A percentile compares a stretch with the other conserved stretches of the same genome.
These are phyloP conservation scores for Notamacropus eugenii DNA, from an alignment of 2,797 vertebrate genomes.

Conservation along the genomic window DNA sequence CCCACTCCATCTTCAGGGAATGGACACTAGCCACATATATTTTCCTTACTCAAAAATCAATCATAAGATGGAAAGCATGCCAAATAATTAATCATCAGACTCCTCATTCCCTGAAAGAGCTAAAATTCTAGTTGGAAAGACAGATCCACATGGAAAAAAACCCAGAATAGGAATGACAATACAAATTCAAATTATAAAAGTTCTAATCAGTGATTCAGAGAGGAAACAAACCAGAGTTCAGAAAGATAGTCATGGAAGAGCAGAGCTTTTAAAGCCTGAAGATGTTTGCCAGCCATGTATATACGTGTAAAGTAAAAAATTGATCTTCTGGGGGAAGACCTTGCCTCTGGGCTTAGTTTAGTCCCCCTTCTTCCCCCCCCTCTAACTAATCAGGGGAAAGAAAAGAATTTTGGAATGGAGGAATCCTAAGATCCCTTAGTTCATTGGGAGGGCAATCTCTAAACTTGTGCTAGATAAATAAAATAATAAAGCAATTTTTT, in stretches of 20 bases:
- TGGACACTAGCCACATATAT: not conserved
- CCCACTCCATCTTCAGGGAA: constrained; percentile 6
- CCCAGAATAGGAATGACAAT: not conserved
- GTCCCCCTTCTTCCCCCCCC: not conserved
- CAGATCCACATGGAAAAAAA: not conserved
- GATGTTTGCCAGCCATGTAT: not conserved
- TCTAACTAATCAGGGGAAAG: not conserved
- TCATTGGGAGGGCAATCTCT: not conserved
- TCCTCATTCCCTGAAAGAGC: constrained; percentile 9
- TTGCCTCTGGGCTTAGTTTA: not conserved
- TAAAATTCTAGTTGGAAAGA: constrained; percentile 6
- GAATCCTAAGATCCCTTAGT: not conserved
- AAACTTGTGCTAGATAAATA: not conserved
- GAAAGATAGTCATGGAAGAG: not conserved
- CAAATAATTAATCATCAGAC: not conserved
- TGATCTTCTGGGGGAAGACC: not conserved
- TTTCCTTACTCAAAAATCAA: not conserved
- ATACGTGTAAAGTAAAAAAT: not conserved
- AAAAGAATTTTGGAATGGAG: not conserved
- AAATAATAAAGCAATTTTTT: not conserved
- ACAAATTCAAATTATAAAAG: not conserved
- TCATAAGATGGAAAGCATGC: constrained; percentile 1
- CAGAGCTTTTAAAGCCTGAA: not conserved
- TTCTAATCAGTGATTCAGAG: not conserved
- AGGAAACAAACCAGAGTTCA: not conserved